Percentiles rank a stretch among this genome's conserved stretches.
Conservation (phyloP, 2,797 vertebrate species). For the Momotus momota region DNA sequence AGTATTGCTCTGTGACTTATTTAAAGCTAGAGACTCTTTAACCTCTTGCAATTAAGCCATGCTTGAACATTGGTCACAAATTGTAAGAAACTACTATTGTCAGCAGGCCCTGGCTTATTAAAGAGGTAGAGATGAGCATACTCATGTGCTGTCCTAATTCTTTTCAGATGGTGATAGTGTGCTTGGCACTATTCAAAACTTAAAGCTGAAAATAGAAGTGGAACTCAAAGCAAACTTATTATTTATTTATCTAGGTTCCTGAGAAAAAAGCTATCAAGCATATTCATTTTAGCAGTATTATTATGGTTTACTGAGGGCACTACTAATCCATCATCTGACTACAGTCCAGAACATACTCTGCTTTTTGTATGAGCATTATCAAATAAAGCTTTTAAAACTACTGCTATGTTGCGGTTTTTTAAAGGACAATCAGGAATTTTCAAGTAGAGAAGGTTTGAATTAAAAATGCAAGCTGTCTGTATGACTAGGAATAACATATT, state of each 20-base stretch:
- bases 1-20: not conserved
- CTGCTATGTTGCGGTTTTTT: fast-evolving
- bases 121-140: not conserved
- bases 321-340: not conserved
- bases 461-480: not conserved
- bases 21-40: not conserved
- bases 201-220: not conserved
- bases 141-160: not conserved
- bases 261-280: not conserved
- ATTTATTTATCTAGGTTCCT: not conserved
- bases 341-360: not conserved
- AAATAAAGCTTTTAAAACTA: not conserved
- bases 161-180: not conserved
- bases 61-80: not conserved
- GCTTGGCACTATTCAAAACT: not conserved
- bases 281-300: not conserved
- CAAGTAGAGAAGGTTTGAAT: not conserved
- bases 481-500: not conserved
- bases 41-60: not conserved
- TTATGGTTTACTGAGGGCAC: not conserved
- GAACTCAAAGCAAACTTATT: not conserved
- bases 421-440: not conserved
- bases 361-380: not conserved
- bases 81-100: not conserved
- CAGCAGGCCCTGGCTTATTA: not conserved